Evolutionary conservation across 2,888 invertebrate species (phyloP), one percentile per base, ranked within the genome.

Genomic region (Apotomis capreana): DNA sequence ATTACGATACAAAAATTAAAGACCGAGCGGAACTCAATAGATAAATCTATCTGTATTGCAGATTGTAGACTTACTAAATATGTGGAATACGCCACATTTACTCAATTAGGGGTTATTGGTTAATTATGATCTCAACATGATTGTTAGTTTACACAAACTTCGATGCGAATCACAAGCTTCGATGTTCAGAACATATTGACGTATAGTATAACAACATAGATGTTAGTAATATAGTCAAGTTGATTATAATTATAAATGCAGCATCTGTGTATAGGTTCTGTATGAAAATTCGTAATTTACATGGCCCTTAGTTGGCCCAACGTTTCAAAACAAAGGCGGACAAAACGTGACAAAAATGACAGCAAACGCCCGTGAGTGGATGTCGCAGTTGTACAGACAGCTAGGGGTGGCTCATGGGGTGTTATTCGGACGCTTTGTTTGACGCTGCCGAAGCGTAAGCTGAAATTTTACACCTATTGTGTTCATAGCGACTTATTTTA

Each of bases 341-440:
- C 44, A 44, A 52, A 55, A 44, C 54, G 13, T 13, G 54, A 54
- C 54, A 55, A 65, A 57, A 46, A 57, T 55, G 57, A 46, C 46
- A 57, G 65, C 65, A 36, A 54, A 10, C 8, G 49, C 10, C 26
- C 46, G 57, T 57, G 55, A 55, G 65, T 46, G 65, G 46, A 46
- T 46, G 55, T 55, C 57, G 36, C 57, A 26, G 61, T 57, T 65
- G 55, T 65, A n/a, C 54, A 64, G 65, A 15, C 54, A 57, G 65
- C 46, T 64, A 64, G 55, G 64, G 62, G 65, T 65, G 46, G 26
- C 57, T 10, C 44, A 44, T 65, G 65, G 65, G 46, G 65, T 65
- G 65, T 65, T 55, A 65, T 57, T 26, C 57, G 55, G 65, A 36
- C n/a, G 36, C 57, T 57, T 65, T 57, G 55, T 65, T 65, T 46